Base-by-base conservation (phyloP, 2,113 vertebrate species). In the Sebastes fasciatus region DNA sequence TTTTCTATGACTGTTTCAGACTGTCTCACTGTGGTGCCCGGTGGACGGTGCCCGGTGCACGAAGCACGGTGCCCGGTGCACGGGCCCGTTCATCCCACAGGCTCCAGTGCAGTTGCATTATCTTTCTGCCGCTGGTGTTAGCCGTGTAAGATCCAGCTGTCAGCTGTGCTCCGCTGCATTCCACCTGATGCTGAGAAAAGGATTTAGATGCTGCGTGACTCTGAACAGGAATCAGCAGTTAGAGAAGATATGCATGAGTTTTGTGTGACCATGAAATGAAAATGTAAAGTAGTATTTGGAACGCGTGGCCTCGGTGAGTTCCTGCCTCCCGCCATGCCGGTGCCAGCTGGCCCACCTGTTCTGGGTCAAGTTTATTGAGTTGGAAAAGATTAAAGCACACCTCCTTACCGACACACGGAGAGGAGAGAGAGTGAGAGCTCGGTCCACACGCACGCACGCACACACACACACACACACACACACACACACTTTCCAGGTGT, bases 311-410 rank as follows among this genome's bases (percentile, higher is more conserved):
- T 48, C 40, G 1, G 42, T 65, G 51, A 17, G 13, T 34, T 34
- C 34, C 34, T 34, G 34, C 69, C 74, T 57, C 51, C 67, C 4
- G 5, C 60, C 48, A 48, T 11, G 40, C 49, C 4, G 10, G 2
- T 21, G 3, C n/a, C 68, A 60, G 61, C 51, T 54, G 52, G 54
- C 5, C 14, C 46, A 67, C 21, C 75, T 48, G 62, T 52, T 62
- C 55, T 21, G 8, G 46, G 69, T 74, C 48, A 46, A 19, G 45
- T 68, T 62, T 23, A 74, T 68, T 55, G 63, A 61, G 17, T 21
- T 61, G 48, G 17, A 61, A 62, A 40, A 66, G 70, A 67, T 43
- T 34, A 46, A 66, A 77, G 26, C 45, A 60, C n/a, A 6, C 10
- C 60, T 34, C 54, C 17, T 71, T 26, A 40, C 10, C 1, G 8